These are phyloP conservation scores for Ondatra zibethicus DNA, from an alignment of 2,113 vertebrate species.

Conservation along the genomic window DNA sequence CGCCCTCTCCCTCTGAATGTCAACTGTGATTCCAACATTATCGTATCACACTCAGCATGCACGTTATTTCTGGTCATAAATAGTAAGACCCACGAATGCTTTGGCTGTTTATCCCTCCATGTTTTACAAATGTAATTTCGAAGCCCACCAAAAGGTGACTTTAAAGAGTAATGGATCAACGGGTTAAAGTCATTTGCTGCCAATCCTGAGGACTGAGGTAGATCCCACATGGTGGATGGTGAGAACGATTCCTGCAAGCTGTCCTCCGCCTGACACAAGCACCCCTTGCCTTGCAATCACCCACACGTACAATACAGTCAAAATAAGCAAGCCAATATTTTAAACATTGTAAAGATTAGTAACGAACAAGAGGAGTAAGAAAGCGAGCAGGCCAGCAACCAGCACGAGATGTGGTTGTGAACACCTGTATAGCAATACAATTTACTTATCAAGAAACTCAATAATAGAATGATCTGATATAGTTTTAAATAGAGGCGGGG, in stretches of 20 bases:
- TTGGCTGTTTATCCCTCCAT: neutral
- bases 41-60: neutral
- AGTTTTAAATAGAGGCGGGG: neutral
- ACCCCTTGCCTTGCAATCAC: neutral
- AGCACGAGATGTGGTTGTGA: neutral
- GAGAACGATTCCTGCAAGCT: neutral
- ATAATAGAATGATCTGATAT: neutral
- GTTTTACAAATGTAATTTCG: slow-evolving; percentile 31
- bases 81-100: slow-evolving; percentile 16
- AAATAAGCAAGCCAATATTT: neutral
- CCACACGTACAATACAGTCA: neutral
- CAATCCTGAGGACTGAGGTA: neutral
- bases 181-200: neutral
- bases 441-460: neutral
- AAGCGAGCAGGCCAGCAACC: neutral
- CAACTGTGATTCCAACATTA: neutral
- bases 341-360: neutral
- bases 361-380: neutral
- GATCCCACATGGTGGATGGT: neutral
- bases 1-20: neutral
- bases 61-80: slow-evolving; percentile 35
- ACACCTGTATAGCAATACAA: neutral
- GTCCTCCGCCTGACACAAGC: neutral
- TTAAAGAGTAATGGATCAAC: neutral
- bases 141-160: neutral